Conservation (phyloP, 1,140 invertebrate genomes). For the Calliopsis andreniformis region DNA sequence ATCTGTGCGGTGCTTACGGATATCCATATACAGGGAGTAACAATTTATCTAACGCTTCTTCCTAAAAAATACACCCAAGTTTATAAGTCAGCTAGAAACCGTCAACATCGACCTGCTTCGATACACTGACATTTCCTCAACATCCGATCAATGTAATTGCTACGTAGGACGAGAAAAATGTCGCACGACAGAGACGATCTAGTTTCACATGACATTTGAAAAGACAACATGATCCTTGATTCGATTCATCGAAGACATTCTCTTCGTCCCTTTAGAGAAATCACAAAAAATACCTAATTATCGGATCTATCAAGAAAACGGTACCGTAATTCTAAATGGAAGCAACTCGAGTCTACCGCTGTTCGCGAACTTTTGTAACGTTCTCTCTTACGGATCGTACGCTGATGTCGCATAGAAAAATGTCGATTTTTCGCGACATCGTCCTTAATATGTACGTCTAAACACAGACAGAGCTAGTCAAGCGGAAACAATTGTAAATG, state of each 20-base stretch:
- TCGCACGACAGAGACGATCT: neutral
- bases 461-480: constrained; percentile 4
- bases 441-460: neutral
- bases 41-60: constrained; percentile 71
- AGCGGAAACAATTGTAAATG: constrained; percentile 49
- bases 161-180: neutral
- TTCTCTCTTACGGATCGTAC: constrained; percentile 4
- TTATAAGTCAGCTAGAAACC: constrained; percentile 58
- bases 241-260: neutral
- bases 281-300: neutral
- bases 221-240: too few relatives aligned
- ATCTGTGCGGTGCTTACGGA: constrained; percentile 40
- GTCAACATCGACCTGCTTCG: constrained; percentile 33
- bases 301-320: neutral
- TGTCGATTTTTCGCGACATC: neutral
- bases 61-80: constrained; percentile 77
- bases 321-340: constrained; percentile 30
- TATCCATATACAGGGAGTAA: constrained; percentile 74
- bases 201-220: neutral
- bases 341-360: constrained; percentile 9
- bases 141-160: neutral
- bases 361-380: neutral
- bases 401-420: neutral
- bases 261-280: neutral
- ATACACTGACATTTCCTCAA: constrained; percentile 11